Evolutionary conservation across 2,113 vertebrate species (phyloP).

Genomic region (Tympanuchus pallidicinctus): DNA sequence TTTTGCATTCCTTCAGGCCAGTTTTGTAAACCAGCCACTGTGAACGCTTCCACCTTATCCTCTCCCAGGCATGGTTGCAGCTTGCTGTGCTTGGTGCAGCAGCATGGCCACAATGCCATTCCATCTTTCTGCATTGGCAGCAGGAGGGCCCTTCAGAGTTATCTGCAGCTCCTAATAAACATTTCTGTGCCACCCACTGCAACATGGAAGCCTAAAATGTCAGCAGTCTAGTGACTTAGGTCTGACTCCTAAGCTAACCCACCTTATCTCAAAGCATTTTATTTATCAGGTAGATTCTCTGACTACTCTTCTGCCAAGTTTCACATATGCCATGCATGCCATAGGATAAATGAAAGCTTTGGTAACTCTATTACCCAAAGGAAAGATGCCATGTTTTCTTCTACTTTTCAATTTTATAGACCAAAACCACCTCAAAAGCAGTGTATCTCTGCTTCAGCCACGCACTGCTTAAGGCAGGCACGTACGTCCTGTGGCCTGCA

Average conservation of each 20-base stretch:
- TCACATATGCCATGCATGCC: neutral
- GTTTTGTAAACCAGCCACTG: neutral
- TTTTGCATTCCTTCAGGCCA: rapidly evolving
- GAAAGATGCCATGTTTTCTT: neutral
- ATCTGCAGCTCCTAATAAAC: neutral
- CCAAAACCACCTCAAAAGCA: neutral
- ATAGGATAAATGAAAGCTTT: slow-evolving; percentile 1
- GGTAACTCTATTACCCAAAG: neutral
- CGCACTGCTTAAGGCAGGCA: neutral
- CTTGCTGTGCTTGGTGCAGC: neutral
- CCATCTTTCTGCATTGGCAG: neutral
- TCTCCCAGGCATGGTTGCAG: neutral
- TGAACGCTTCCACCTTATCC: neutral
- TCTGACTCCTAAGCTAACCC: neutral
- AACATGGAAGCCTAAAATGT: neutral
- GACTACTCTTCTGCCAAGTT: neutral
- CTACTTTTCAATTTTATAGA: neutral
- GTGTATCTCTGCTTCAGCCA: slow-evolving; percentile 1
- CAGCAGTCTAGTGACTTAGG: neutral
- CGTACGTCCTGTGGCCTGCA: too few relatives aligned
- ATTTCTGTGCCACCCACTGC: neutral
- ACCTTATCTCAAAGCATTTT: neutral
- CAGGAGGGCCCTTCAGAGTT: neutral
- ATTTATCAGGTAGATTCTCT: neutral
- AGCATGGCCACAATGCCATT: neutral